Evolutionary conservation across 2,888 invertebrate species (phyloP).

Genomic region (Blastobasis lacticolella): DNA sequence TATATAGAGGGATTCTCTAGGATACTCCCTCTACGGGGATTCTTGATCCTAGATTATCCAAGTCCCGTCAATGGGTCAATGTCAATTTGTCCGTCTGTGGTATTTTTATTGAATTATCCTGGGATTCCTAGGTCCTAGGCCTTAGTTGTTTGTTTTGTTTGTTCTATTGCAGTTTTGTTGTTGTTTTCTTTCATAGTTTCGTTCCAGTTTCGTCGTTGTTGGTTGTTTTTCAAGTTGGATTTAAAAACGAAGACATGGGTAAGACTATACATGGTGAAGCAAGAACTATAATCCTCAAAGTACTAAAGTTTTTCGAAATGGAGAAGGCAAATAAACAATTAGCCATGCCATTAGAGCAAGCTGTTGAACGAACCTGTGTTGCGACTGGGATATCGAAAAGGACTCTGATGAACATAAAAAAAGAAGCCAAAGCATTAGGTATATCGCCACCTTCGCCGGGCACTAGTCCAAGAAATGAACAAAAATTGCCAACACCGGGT

Average conservation of each 20-base stretch:
- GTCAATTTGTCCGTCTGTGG: too few relatives aligned
- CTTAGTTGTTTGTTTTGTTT: too few relatives aligned
- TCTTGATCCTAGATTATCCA: too few relatives aligned
- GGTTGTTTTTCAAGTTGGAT: not conserved
- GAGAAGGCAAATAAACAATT: slow-evolving; percentile 15
- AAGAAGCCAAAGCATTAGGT: slow-evolving; percentile 8
- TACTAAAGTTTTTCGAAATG: slow-evolving; percentile 14
- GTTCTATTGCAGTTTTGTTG: too few relatives aligned
- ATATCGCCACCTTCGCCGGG: not conserved
- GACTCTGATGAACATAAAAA: slow-evolving; percentile 18
- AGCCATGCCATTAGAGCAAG: slow-evolving; percentile 17
- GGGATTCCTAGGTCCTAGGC: too few relatives aligned
- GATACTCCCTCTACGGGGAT: too few relatives aligned
- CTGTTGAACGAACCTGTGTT: slow-evolving; percentile 17
- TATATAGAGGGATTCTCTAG: too few relatives aligned
- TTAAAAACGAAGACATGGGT: slow-evolving; percentile 2
- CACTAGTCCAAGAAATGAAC: not conserved
- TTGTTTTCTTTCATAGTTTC: too few relatives aligned
- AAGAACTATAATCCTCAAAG: slow-evolving; percentile 14
- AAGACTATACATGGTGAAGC: slow-evolving; percentile 11
- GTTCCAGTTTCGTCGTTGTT: too few relatives aligned
- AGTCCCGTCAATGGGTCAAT: too few relatives aligned
- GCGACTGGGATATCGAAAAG: slow-evolving; percentile 20
- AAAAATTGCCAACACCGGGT: slow-evolving; percentile 15
- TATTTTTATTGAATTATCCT: too few relatives aligned